These are phyloP conservation scores for Gymnocheta viridis DNA, from an alignment of 2,888 invertebrate species.

Conservation along the genomic window DNA sequence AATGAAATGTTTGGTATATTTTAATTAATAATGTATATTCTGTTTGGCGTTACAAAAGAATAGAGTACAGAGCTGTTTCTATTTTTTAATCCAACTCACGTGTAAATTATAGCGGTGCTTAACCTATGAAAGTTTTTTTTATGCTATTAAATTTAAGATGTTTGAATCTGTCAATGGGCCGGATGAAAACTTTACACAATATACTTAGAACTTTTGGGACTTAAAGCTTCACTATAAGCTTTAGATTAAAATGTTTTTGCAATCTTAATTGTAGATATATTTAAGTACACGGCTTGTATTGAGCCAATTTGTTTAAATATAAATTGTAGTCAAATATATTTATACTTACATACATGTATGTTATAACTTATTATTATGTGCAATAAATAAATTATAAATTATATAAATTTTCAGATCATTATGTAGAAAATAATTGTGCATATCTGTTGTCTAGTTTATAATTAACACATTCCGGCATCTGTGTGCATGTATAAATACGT, in stretches of 20 bases:
- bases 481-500: background rate
- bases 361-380: background rate
- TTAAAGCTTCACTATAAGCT: too few relatives aligned
- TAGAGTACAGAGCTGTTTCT: background rate
- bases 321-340: background rate
- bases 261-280: background rate
- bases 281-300: background rate
- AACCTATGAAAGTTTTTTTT: too few relatives aligned
- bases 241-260: background rate
- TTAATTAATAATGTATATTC: background rate
- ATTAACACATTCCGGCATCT: background rate
- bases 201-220: too few relatives aligned
- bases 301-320: conserved; percentile 33
- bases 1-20: too few relatives aligned
- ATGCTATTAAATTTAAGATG: too few relatives aligned
- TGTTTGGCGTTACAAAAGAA: background rate
- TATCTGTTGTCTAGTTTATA: background rate
- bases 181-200: too few relatives aligned
- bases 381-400: background rate
- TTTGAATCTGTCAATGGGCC: too few relatives aligned
- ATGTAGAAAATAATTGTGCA: conserved; percentile 20
- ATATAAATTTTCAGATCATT: background rate
- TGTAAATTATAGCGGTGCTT: background rate
- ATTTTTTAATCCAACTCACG: background rate
- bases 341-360: too few relatives aligned